Evolutionary conservation across 2,888 invertebrate genomes (phyloP).

Genomic region (Eristalis intricaria): DNA sequence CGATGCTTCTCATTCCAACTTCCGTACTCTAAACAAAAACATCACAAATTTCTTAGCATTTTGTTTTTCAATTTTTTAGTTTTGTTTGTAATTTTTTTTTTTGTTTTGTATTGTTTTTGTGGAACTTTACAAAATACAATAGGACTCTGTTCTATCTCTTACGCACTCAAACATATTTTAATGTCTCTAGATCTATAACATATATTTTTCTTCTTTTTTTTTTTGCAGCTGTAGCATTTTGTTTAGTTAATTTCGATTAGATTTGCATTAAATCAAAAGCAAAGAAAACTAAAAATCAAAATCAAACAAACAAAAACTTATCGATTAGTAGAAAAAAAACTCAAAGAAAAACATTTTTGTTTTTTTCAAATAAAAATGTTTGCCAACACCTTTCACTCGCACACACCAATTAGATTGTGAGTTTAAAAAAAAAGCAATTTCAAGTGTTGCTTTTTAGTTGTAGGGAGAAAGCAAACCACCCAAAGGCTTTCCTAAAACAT

Average conservation of each 20-base stretch:
- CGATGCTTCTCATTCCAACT: slow-evolving; percentile 99
- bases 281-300: slow-evolving; percentile 32
- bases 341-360: slow-evolving; percentile 4
- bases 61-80: slow-evolving; percentile 57
- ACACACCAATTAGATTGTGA: slow-evolving; percentile 31
- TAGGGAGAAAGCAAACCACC: slow-evolving; percentile 42
- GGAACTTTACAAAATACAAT: slow-evolving; percentile 58
- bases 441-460: slow-evolving; percentile 10
- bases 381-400: slow-evolving; percentile 55
- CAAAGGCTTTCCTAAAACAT: slow-evolving; percentile 3
- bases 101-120: slow-evolving; percentile 66
- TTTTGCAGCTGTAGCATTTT: slow-evolving; percentile 70
- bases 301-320: slow-evolving; percentile 47
- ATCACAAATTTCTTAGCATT: slow-evolving; percentile 76
- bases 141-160: slow-evolving; percentile 47
- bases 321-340: slow-evolving; percentile 46
- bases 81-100: slow-evolving; percentile 50
- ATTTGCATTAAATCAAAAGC: slow-evolving; percentile 39
- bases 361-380: slow-evolving; percentile 1
- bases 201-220: not conserved
- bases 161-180: slow-evolving; percentile 56
- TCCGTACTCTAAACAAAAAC: slow-evolving; percentile 98
- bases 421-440: not conserved
- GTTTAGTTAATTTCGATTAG: slow-evolving; percentile 74
- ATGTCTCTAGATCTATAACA: slow-evolving; percentile 43